phyloP scores from a whole-genome alignment of 2,113 vertebrate genomes.

The Ahaetulla prasina region DNA sequence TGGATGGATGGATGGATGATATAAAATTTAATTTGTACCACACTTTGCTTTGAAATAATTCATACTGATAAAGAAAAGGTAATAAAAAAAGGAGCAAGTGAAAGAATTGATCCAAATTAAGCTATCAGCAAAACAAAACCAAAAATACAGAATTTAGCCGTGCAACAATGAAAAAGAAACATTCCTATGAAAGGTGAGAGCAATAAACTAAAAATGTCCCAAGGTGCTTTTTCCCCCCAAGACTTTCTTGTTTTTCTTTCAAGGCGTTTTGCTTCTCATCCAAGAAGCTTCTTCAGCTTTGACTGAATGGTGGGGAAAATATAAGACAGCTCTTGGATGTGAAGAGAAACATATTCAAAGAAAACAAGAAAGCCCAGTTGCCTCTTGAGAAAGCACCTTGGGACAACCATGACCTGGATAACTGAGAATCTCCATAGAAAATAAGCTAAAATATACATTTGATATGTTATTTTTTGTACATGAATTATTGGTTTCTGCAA shows the following conservation, averaged over 20 bases:
- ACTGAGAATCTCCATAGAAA: not conserved
- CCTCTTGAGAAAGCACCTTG: not conserved
- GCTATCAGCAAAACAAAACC: not conserved
- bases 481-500: not conserved
- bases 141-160: not conserved
- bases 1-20: not conserved
- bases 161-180: not conserved
- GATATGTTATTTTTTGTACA: not conserved
- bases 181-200: not conserved
- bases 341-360: not conserved
- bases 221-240: not conserved
- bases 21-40: not conserved
- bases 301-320: not conserved
- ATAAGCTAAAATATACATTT: not conserved
- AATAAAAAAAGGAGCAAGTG: not conserved
- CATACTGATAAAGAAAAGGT: not conserved
- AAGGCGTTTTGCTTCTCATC: not conserved
- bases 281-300: not conserved
- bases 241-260: not conserved
- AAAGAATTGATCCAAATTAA: not conserved
- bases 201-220: not conserved
- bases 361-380: not conserved
- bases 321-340: no score
- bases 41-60: not conserved
- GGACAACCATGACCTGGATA: not conserved